phyloP scores from a whole-genome alignment of 1,140 invertebrate genomes.

The Lithobius niger region DNA sequence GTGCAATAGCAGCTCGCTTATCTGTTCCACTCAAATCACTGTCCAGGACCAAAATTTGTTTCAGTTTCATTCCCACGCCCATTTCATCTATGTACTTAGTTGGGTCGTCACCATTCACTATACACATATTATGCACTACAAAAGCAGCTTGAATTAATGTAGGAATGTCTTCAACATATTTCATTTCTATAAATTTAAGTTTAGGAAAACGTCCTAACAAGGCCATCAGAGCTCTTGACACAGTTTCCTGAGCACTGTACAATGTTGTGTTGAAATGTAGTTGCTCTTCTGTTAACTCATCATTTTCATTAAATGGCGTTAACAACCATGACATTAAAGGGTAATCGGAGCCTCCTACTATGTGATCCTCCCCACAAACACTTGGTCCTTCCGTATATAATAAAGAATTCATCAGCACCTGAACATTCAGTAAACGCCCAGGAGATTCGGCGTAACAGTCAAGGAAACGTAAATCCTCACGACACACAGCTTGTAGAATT shows the following conservation, averaged over 20 bases:
- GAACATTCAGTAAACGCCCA: neutral
- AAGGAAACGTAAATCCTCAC: neutral
- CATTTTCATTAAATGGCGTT: neutral
- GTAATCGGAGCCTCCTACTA: neutral
- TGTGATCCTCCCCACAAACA: neutral
- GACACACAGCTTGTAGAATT: neutral
- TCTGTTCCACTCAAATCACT: neutral
- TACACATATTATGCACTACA: neutral
- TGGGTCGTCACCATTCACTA: neutral
- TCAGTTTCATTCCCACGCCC: neutral
- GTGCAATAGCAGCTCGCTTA: neutral
- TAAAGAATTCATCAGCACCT: neutral
- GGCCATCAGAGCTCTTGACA: neutral
- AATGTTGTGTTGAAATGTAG: neutral
- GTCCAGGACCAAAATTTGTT: neutral
- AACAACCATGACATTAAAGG: neutral
- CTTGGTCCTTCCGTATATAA: neutral
- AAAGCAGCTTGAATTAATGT: neutral
- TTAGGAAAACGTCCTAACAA: neutral
- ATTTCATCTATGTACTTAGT: neutral
- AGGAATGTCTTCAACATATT: neutral
- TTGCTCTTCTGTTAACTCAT: neutral
- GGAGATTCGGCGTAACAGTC: neutral
- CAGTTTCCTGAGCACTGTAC: neutral
- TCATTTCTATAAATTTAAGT: neutral